Evolutionary conservation across 2,888 invertebrate genomes (phyloP), one percentile per base, ranked within the genome.

Genomic region (Strigamia maritima): DNA sequence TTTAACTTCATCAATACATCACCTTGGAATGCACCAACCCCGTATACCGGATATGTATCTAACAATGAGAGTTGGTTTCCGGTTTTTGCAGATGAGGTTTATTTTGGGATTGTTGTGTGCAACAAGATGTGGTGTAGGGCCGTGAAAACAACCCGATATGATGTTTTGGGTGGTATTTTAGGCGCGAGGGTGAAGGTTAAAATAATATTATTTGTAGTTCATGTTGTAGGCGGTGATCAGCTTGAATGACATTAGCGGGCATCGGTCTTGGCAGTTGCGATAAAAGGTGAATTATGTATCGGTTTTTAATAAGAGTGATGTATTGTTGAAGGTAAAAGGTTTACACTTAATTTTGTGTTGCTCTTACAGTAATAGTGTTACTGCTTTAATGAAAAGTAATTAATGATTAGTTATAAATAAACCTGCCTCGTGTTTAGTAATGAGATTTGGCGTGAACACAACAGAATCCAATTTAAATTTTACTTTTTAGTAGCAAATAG

Each of bases 271-370:
- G 19, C 54, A 70, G 70, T 26, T 70, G 70, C 16, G 28, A 26
- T 6, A 26, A 26, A n/a, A 26, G 10, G 70, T 6, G 70, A 70
- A 70, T 70, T 70, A 70, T 70, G 28, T 24, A 70, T 70, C 24
- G 70, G 24, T 70, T 70, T 70, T 28, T 70, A 54, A 54, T 54
- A 70, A 65, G 60, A 24, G 22, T 65, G 60, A 65, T 65, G 60
- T 65, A 70, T 70, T 70, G 70, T 70, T 70, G 2, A 12, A 26
- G 28, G 10, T 28, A 26, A 70, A 70, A 70, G 14, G 28, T 26
- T 70, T 14, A 28, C 70, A 28, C 28, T 70, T 70, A 28, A 70
- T 70, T 70, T 49, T 3, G 14, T 14, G 26, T 14, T 28, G 70
- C 54, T 16, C 16, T 16, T 14, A 6, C 16, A 44, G 14, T 16